Conservation (phyloP, 1,140 invertebrate genomes). For the Pentalonia nigronervosa region DNA sequence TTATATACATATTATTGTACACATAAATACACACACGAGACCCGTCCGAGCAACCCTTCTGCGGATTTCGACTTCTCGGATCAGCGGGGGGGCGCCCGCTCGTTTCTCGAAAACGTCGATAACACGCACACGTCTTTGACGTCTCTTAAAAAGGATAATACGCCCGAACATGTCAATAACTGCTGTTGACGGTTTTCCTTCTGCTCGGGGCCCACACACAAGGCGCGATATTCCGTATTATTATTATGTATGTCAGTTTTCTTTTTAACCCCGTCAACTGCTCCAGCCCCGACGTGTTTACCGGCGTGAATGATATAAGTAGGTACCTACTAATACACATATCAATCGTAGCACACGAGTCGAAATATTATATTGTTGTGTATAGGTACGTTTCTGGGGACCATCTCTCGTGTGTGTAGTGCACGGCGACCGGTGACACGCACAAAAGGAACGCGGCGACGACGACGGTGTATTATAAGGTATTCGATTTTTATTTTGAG, state of each 20-base stretch:
- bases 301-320: background rate
- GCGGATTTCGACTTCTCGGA: background rate
- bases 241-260: slow-evolving; percentile 4
- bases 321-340: background rate
- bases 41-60: slow-evolving; percentile 47
- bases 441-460: slow-evolving; percentile 28
- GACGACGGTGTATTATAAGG: background rate
- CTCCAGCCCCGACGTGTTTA: background rate
- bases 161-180: slow-evolving; percentile 21
- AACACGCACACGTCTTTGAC: background rate
- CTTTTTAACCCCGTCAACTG: background rate
- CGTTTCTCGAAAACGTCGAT: background rate
- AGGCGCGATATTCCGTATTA: background rate
- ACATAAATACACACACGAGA: background rate
- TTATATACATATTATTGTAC: background rate
- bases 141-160: slow-evolving; percentile 31
- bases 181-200: background rate
- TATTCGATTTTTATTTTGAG: slow-evolving; percentile 39
- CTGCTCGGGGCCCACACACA: slow-evolving; percentile 33
- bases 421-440: slow-evolving; percentile 36
- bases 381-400: background rate
- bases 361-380: background rate
- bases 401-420: background rate
- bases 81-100: slow-evolving; percentile 37
- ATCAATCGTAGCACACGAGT: background rate